These are phyloP conservation scores for Nerophis ophidion DNA, from an alignment of 2,113 vertebrate species.

Conservation along the genomic window DNA sequence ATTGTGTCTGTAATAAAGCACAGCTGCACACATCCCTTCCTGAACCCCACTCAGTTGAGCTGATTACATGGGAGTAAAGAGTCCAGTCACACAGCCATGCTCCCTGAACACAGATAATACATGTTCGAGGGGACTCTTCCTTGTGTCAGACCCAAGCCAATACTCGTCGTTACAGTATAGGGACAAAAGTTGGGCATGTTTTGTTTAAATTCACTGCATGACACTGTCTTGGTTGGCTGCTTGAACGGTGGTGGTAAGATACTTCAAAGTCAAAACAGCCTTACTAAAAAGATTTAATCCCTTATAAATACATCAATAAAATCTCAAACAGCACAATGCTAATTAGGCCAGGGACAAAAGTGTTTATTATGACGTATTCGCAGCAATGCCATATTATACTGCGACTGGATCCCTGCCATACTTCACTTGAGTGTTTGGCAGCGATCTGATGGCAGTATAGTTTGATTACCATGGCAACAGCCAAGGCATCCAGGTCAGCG, in stretches of 20 bases:
- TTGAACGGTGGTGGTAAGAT: slow-evolving; percentile 49
- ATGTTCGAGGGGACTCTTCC: slow-evolving; percentile 40
- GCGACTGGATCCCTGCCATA: no score
- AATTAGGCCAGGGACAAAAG: no score
- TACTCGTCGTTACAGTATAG: slow-evolving; percentile 35
- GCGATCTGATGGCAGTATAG: neutral
- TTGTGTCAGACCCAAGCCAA: slow-evolving; percentile 33
- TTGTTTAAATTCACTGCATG: no score
- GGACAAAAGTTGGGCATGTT: neutral
- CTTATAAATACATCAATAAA: slow-evolving; percentile 38
- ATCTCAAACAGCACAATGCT: neutral
- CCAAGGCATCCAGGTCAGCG: neutral
- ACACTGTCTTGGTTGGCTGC: slow-evolving; percentile 7
- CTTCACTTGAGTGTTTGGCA: neutral
- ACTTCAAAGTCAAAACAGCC: slow-evolving; percentile 23
- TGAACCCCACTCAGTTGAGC: slow-evolving; percentile 58
- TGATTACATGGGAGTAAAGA: slow-evolving; percentile 56
- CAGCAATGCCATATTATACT: no score
- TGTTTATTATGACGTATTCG: no score
- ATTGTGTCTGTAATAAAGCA: slow-evolving; percentile 72
- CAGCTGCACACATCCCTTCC: slow-evolving; percentile 66
- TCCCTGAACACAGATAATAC: slow-evolving; percentile 38
- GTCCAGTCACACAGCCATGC: slow-evolving; percentile 40
- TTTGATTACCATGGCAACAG: neutral
- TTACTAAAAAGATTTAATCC: slow-evolving; percentile 36